phyloP scores from a whole-genome alignment of 92 coral and sea anemone species.

The Phenganax marumi region DNA sequence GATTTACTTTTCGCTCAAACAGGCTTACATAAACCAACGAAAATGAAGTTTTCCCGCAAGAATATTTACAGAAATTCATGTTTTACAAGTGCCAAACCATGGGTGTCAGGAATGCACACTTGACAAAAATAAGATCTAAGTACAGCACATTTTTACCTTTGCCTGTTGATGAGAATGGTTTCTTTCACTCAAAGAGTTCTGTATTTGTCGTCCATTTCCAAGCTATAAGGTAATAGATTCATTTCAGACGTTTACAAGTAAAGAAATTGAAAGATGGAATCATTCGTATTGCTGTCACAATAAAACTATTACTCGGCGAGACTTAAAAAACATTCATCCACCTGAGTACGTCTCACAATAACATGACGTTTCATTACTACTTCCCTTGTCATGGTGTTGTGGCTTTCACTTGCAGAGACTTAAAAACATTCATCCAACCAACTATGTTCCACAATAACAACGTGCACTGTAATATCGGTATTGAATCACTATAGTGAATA shows the following conservation, averaged over 20 bases:
- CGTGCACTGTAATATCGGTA: not conserved
- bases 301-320: not conserved
- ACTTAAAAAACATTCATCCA: not conserved
- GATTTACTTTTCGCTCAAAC: no score
- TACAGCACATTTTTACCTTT: not conserved
- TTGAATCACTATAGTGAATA: not conserved
- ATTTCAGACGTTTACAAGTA: no score
- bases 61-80: no score
- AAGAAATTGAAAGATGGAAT: not conserved
- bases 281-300: not conserved
- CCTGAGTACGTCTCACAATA: no score
- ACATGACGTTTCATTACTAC: no score
- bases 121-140: no score
- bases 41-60: no score
- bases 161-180: not conserved
- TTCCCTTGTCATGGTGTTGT: no score
- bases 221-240: not conserved
- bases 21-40: no score
- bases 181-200: slow-evolving; percentile 9
- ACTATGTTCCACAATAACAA: not conserved
- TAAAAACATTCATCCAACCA: not conserved
- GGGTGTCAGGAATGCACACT: no score
- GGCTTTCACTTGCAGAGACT: no score
- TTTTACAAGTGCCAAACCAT: no score
- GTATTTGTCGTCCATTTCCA: slow-evolving; percentile 33